These are phyloP conservation scores for Mythimna ferrago DNA, from an alignment of 2,888 invertebrate species.

Conservation along the genomic window DNA sequence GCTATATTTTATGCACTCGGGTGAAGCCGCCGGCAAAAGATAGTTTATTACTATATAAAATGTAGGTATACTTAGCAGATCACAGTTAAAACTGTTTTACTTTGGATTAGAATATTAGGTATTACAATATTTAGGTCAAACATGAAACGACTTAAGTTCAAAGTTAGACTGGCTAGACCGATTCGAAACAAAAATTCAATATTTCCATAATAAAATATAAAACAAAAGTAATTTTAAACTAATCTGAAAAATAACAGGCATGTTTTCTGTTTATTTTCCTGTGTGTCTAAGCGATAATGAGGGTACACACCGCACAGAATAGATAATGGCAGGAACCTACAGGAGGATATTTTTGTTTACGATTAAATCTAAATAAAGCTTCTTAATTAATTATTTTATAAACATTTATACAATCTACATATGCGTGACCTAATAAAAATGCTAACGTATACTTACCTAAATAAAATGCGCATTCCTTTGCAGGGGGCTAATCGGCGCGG, in stretches of 20 bases:
- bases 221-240: neutral
- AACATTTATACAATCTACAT: slow-evolving; percentile 22
- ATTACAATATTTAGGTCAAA: no score
- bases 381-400: slow-evolving; percentile 12
- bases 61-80: no score
- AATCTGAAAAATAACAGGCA: neutral
- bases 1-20: no score
- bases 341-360: slow-evolving; percentile 11
- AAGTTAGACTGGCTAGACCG: no score
- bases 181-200: no score
- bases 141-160: no score
- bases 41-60: no score
- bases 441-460: slow-evolving; percentile 20
- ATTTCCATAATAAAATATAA: neutral
- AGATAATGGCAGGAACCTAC: neutral
- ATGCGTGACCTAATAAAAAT: slow-evolving; percentile 45
- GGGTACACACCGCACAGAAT: neutral
- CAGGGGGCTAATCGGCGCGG: slow-evolving; percentile 44
- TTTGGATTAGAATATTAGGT: no score
- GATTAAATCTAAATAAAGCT: slow-evolving; percentile 8
- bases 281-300: slow-evolving; percentile 2
- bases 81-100: no score
- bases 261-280: slow-evolving; percentile 1
- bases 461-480: slow-evolving; percentile 49
- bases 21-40: no score